These are phyloP conservation scores for Ispidina lecontei DNA, from an alignment of 2,797 vertebrate genomes.

Conservation along the genomic window DNA sequence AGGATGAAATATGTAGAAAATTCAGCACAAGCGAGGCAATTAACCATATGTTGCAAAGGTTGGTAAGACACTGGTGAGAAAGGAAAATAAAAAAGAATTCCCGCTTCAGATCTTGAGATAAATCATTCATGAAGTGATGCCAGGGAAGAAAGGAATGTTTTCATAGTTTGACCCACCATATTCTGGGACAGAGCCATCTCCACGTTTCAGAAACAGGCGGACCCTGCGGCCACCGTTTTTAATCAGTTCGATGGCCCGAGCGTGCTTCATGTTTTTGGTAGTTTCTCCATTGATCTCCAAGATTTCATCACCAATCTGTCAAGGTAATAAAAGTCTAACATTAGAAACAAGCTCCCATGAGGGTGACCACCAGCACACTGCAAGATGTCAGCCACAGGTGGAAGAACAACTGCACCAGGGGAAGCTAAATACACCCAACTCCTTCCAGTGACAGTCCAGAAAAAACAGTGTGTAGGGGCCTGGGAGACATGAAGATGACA, in stretches of 20 bases:
- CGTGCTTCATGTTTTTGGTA: slow-evolving; percentile 99
- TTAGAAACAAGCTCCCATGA: background rate
- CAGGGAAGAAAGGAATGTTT: slow-evolving; percentile 98
- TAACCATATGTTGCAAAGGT: slow-evolving; percentile 83
- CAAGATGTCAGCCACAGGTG: background rate
- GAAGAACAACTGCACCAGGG: background rate
- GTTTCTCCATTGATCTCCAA: slow-evolving; percentile 98
- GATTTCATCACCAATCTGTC: slow-evolving; percentile 97
- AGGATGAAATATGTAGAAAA: slow-evolving; percentile 86
- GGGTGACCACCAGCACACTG: background rate
- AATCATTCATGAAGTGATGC: slow-evolving; percentile 95
- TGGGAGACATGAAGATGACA: background rate
- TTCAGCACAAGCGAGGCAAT: slow-evolving; percentile 86
- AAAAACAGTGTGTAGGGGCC: background rate
- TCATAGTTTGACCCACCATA: slow-evolving; percentile 99
- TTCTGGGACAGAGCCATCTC: slow-evolving; percentile 98
- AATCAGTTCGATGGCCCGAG: slow-evolving; percentile 98
- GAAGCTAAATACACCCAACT: background rate
- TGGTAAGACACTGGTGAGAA: slow-evolving; percentile 87
- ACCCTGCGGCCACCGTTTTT: slow-evolving; percentile 95
- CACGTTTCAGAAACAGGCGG: slow-evolving; percentile 95
- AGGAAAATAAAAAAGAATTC: slow-evolving; percentile 83
- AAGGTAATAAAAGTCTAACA: background rate
- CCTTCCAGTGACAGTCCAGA: background rate
- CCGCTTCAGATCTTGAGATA: slow-evolving; percentile 85